Evolutionary conservation across 1,140 invertebrate genomes (phyloP).

Genomic region (Zaprionus davidi): DNA sequence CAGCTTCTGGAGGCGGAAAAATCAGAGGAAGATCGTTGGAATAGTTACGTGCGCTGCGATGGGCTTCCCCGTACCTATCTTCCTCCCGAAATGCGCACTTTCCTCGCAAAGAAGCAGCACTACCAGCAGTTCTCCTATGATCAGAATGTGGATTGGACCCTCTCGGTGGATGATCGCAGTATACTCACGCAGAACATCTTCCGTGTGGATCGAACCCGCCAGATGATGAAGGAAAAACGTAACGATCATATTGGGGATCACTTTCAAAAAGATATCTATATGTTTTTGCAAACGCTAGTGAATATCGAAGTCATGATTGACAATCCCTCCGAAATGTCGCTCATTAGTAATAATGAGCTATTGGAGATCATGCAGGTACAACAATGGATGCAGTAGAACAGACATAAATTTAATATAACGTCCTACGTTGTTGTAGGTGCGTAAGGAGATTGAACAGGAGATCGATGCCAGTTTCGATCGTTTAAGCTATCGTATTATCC

Average conservation of each 20-base stretch:
- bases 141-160: slow-evolving; percentile 57
- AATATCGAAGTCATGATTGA: slow-evolving; percentile 63
- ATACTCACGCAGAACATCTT: slow-evolving; percentile 63
- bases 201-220: slow-evolving; percentile 40
- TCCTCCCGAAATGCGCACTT: slow-evolving; percentile 64
- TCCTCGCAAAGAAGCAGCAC: slow-evolving; percentile 48
- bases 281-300: slow-evolving; percentile 41
- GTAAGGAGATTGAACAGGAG: slow-evolving; percentile 43
- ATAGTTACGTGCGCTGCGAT: slow-evolving; percentile 54
- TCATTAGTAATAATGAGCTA: slow-evolving; percentile 12
- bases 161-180: slow-evolving; percentile 60
- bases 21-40: slow-evolving; percentile 42
- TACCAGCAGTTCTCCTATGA: slow-evolving; percentile 41
- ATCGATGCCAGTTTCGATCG: slow-evolving; percentile 61
- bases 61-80: slow-evolving; percentile 59
- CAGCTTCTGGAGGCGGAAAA: slow-evolving; percentile 16
- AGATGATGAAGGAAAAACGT: neutral
- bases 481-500: slow-evolving; percentile 68
- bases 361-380: slow-evolving; percentile 46
- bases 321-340: slow-evolving; percentile 51
- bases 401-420: neutral
- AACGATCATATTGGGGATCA: slow-evolving; percentile 41
- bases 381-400: neutral
- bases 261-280: slow-evolving; percentile 45
- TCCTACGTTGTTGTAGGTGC: neutral